Evolutionary conservation across 2,888 invertebrate species (phyloP).

Genomic region (Habrosyne pyritoides): DNA sequence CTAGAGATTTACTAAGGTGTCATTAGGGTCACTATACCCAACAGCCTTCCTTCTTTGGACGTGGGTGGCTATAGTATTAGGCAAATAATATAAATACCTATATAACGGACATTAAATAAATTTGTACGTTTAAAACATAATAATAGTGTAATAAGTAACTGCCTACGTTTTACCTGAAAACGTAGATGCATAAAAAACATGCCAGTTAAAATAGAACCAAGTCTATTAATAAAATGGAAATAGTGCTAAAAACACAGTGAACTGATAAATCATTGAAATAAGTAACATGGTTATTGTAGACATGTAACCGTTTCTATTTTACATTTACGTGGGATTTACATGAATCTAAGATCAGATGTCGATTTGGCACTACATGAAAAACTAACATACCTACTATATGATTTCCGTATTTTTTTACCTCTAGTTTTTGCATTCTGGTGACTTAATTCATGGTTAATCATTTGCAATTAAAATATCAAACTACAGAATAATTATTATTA

Average conservation of each 20-base stretch:
- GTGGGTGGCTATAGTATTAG: conserved; percentile 11
- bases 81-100: background rate
- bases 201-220: too few species aligned
- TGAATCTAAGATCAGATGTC: background rate
- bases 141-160: too few species aligned
- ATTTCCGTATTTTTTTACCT: conserved; percentile 2
- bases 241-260: too few species aligned
- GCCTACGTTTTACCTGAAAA: too few species aligned
- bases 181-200: too few species aligned
- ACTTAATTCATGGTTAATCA: conserved; percentile 50
- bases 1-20: conserved; percentile 20
- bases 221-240: too few species aligned
- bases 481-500: conserved; percentile 55
- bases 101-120: too few species aligned
- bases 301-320: background rate
- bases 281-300: too few species aligned
- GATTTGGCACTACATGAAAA: background rate
- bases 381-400: conserved; percentile 3
- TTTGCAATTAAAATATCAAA: conserved; percentile 68
- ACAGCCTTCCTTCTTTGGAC: conserved; percentile 19
- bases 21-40: conserved; percentile 31
- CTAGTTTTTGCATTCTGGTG: conserved; percentile 34
- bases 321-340: background rate
- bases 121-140: too few species aligned
- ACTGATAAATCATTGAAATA: too few species aligned